Percentiles rank a stretch among this genome's conserved stretches.
These are phyloP conservation scores for Pomatorhinus ruficollis DNA, from an alignment of 2,113 vertebrate species.

Conservation along the genomic window DNA sequence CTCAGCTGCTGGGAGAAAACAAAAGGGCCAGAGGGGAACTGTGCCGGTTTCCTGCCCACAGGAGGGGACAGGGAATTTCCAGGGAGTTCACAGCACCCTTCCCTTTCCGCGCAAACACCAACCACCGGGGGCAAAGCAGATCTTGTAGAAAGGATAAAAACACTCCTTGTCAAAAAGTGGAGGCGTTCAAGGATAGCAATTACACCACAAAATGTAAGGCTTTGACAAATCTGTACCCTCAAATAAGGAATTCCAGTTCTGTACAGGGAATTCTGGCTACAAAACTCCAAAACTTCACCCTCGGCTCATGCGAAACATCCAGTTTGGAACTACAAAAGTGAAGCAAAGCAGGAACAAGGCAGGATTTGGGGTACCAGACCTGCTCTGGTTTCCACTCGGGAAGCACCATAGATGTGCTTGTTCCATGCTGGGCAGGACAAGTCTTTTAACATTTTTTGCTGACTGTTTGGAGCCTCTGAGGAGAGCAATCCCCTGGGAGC, in stretches of 20 bases:
- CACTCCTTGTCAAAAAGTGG: conserved; percentile 66
- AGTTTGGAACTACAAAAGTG: neutral
- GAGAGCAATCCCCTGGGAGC: neutral
- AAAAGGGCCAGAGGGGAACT: neutral
- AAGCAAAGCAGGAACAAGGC: neutral
- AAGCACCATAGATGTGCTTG: neutral
- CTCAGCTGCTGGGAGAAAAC: conserved; percentile 39
- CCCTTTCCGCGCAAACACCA: conserved; percentile 59
- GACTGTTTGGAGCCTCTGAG: neutral
- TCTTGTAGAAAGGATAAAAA: conserved; percentile 71
- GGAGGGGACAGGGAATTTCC: neutral
- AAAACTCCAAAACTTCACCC: neutral
- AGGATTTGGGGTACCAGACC: neutral
- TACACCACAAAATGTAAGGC: conserved; percentile 61
- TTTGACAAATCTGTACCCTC: conserved; percentile 47
- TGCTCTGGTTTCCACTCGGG: neutral
- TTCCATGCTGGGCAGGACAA: neutral
- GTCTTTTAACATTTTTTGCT: neutral
- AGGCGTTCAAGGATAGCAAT: conserved; percentile 59
- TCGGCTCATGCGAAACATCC: neutral
- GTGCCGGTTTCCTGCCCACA: conserved; percentile 54
- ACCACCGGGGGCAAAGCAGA: conserved; percentile 45
- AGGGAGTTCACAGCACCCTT: conserved; percentile 31
- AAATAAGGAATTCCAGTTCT: conserved; percentile 10
- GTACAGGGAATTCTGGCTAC: conserved; percentile 59